Evolutionary conservation across 2,113 vertebrate genomes (phyloP).

Genomic region (Thamnophis sirtalis): DNA sequence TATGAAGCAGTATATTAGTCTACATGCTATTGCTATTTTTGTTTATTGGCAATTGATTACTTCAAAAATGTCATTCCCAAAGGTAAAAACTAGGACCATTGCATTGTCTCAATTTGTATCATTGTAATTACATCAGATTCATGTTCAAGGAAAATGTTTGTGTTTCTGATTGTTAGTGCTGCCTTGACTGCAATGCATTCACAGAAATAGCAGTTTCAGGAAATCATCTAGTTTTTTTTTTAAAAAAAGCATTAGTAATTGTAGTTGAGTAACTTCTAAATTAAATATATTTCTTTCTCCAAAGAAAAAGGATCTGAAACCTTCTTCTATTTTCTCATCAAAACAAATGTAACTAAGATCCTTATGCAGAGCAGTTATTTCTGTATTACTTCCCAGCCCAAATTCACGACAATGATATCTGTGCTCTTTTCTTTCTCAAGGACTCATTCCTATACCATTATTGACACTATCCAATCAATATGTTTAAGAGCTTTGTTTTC

Average conservation of each 20-base stretch:
- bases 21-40: neutral
- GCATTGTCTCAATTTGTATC: neutral
- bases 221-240: neutral
- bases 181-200: neutral
- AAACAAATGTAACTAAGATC: slow-evolving; percentile 36
- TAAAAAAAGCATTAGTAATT: neutral
- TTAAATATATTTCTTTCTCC: slow-evolving; percentile 5
- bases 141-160: neutral
- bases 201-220: neutral
- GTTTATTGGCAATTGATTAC: neutral
- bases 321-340: neutral
- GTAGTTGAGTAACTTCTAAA: neutral
- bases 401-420: slow-evolving; percentile 26
- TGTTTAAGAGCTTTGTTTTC: slow-evolving; percentile 45
- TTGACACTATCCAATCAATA: slow-evolving; percentile 64
- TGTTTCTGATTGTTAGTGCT: neutral
- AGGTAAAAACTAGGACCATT: neutral
- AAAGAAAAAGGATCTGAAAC: neutral
- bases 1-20: neutral
- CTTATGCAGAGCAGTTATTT: slow-evolving; percentile 10
- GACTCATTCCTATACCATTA: slow-evolving; percentile 48
- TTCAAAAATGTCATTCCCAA: neutral
- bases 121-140: neutral
- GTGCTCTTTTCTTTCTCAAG: slow-evolving; percentile 47
- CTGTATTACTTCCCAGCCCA: slow-evolving; percentile 42